A percentile compares a stretch with the other conserved stretches of the same genome.
phyloP scores from a whole-genome alignment of 2,797 vertebrate genomes.

The Manis pentadactyla region DNA sequence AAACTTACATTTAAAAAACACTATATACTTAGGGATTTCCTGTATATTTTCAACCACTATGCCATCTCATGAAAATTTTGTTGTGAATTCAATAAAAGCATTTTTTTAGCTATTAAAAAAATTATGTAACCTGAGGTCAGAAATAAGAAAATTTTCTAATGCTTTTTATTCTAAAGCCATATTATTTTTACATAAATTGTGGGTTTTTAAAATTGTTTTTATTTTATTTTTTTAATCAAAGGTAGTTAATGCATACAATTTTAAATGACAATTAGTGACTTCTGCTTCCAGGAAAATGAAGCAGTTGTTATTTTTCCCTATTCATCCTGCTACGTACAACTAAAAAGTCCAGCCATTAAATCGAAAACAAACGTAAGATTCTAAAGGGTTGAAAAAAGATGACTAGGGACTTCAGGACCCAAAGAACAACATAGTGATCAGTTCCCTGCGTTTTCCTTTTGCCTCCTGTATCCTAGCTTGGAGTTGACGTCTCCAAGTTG shows the following conservation, averaged over 20 bases:
- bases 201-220: background rate
- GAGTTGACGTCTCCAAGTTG: background rate
- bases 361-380: background rate
- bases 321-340: background rate
- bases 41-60: slow-evolving; percentile 50
- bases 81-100: slow-evolving; percentile 28
- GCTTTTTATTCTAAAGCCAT: slow-evolving; percentile 32
- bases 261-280: slow-evolving; percentile 36
- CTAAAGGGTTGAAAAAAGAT: background rate
- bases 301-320: background rate
- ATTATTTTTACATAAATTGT: background rate
- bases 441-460: background rate
- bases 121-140: background rate
- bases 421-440: background rate
- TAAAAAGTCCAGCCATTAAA: background rate
- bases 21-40: background rate
- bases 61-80: slow-evolving; percentile 8
- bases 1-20: slow-evolving; percentile 30
- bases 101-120: slow-evolving; percentile 49
- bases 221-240: slow-evolving; percentile 46
- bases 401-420: background rate
- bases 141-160: slow-evolving; percentile 40
- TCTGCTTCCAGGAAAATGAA: slow-evolving; percentile 13
- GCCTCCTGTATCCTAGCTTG: background rate
- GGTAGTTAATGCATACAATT: slow-evolving; percentile 19